Evolutionary conservation across 2,113 vertebrate species (phyloP).

Genomic region (Tor tambroides): DNA sequence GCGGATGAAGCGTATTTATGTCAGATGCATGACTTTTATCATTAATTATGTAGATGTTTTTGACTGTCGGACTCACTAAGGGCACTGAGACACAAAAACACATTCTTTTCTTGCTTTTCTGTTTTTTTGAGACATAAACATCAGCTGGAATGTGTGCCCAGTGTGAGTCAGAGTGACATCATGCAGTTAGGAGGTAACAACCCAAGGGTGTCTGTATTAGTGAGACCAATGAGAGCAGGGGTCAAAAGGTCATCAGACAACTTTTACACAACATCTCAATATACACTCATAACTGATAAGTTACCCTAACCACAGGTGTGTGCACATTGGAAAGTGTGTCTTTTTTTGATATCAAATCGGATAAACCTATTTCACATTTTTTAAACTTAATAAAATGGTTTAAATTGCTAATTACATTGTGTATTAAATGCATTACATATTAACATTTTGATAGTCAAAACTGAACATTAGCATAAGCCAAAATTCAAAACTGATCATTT

Average conservation of each 20-base stretch:
- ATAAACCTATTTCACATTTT: too few species aligned
- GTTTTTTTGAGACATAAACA: conserved; percentile 19
- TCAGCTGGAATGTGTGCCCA: background rate
- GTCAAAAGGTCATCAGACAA: background rate
- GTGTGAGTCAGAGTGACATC: conserved; percentile 26
- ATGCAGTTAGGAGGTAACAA: background rate
- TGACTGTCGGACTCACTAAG: conserved; percentile 20
- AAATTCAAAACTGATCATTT: too few species aligned
- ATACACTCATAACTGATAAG: background rate
- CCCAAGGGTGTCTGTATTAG: background rate
- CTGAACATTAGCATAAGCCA: too few species aligned
- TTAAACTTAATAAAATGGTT: too few species aligned
- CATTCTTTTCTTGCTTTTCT: background rate
- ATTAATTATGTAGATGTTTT: conserved; percentile 44
- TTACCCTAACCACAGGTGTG: background rate
- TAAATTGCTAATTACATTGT: too few species aligned
- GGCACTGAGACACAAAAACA: conserved; percentile 17
- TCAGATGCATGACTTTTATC: conserved; percentile 18
- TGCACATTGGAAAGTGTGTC: too few species aligned
- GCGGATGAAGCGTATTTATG: conserved; percentile 36
- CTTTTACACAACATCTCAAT: background rate
- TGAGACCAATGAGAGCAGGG: conserved; percentile 8
- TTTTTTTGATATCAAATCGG: too few species aligned
- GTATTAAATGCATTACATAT: too few species aligned
- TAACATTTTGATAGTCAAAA: too few species aligned